Conservation (phyloP, 1,140 invertebrate species). For the Zaprionus ornatus region DNA sequence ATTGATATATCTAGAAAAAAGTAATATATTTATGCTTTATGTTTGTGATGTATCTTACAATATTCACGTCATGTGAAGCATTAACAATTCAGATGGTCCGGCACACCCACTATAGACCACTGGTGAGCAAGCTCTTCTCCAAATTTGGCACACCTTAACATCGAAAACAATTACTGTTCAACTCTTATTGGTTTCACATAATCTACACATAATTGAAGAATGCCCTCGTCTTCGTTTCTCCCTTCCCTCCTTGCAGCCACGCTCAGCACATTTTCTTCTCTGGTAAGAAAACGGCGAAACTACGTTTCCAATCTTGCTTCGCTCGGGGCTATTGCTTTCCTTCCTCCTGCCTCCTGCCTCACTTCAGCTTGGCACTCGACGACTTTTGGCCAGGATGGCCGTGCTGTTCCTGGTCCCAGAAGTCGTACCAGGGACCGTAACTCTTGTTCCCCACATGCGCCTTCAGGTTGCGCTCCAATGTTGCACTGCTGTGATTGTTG, state of each 20-base stretch:
- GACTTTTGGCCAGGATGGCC: constrained; percentile 62
- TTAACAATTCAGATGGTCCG: not conserved
- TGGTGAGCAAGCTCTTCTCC: not conserved
- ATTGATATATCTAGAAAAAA: constrained; percentile 13
- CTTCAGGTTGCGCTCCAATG: constrained; percentile 68
- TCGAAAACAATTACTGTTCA: not conserved
- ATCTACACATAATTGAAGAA: not conserved
- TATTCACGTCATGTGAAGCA: not conserved
- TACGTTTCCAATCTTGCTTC: not conserved
- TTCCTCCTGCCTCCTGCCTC: not conserved
- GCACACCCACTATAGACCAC: not conserved
- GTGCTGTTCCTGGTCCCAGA: constrained; percentile 87
- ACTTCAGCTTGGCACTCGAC: constrained; percentile 77
- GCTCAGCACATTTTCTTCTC: constrained; percentile 71
- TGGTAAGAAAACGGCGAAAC: constrained; percentile 83
- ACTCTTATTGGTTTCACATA: not conserved
- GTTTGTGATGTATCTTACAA: not conserved
- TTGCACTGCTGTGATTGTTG: constrained; percentile 70
- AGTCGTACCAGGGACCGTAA: constrained; percentile 94
- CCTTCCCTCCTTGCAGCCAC: constrained; percentile 18
- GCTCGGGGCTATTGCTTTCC: constrained; percentile 46
- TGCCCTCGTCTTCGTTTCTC: not conserved
- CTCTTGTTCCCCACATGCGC: constrained; percentile 85
- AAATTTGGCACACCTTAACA: constrained; percentile 19
- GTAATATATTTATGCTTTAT: not conserved